Percentiles rank a stretch among this genome's conserved stretches.
phyloP scores from a whole-genome alignment of 1,140 invertebrate species.

The Drosophila parabipectinata region DNA sequence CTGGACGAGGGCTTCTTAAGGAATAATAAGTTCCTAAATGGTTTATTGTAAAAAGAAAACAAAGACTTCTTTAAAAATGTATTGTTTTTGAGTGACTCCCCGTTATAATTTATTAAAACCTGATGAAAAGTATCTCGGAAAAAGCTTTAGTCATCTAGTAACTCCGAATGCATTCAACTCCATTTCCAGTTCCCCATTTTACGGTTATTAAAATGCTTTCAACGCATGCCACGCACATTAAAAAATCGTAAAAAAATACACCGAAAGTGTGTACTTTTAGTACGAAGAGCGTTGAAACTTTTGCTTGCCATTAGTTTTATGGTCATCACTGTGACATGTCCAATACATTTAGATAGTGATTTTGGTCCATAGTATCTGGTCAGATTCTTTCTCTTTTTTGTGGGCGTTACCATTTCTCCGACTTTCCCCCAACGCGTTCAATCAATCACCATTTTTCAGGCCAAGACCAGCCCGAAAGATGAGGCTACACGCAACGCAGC shows the following conservation, averaged over 20 bases:
- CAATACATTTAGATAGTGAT: conserved; percentile 72
- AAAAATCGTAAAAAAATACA: conserved; percentile 60
- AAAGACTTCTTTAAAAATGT: background rate
- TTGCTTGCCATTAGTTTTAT: conserved; percentile 70
- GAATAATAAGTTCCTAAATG: background rate
- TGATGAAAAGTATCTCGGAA: conserved; percentile 26
- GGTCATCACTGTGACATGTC: conserved; percentile 65
- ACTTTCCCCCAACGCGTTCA: conserved; percentile 60
- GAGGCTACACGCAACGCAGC: conserved; percentile 41
- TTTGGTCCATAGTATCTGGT: conserved; percentile 15
- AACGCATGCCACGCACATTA: conserved; percentile 63
- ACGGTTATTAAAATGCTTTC: conserved; percentile 60
- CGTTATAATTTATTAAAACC: conserved; percentile 33
- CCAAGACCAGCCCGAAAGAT: conserved; percentile 7
- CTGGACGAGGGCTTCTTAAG: background rate
- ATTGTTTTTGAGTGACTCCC: background rate
- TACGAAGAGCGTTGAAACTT: conserved; percentile 16
- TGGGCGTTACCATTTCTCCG: conserved; percentile 37
- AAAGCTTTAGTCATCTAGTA: conserved; percentile 54
- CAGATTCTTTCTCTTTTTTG: conserved; percentile 25
- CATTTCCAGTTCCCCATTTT: conserved; percentile 50
- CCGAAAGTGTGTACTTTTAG: conserved; percentile 49
- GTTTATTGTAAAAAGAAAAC: background rate
- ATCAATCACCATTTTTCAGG: conserved; percentile 52
- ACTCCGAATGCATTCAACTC: conserved; percentile 6